These are phyloP conservation scores for Fringilla coelebs DNA, from an alignment of 2,797 vertebrate species.

Conservation along the genomic window DNA sequence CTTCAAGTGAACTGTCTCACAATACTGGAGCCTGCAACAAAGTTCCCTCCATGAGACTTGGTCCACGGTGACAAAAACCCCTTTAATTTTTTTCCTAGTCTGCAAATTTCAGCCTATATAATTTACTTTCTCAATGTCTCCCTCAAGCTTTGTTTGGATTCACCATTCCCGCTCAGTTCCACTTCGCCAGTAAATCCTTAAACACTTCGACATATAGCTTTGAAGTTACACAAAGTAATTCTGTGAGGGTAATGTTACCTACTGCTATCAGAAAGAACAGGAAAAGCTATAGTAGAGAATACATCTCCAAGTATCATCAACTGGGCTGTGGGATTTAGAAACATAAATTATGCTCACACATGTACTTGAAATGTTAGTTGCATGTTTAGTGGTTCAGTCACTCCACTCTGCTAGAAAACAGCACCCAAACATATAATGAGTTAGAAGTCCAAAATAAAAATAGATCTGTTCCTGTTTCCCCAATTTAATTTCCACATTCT, in stretches of 20 bases:
- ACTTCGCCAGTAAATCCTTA: not conserved
- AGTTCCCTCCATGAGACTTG: not conserved
- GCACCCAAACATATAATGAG: accelerated
- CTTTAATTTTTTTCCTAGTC: not conserved
- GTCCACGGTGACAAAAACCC: not conserved
- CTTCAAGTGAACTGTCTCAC: not conserved
- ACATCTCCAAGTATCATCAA: not conserved
- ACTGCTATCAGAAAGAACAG: not conserved
- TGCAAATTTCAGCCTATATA: not conserved
- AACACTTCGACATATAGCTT: not conserved
- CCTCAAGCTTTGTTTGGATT: not conserved
- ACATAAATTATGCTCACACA: not conserved
- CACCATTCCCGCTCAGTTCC: not conserved
- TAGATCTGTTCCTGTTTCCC: not conserved
- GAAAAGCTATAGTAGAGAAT: not conserved
- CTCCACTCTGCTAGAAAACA: not conserved
- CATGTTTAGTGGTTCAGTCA: accelerated
- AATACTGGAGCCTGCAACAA: not conserved
- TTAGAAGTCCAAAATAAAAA: not conserved
- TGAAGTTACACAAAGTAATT: not conserved
- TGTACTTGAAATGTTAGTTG: not conserved
- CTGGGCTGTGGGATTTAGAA: not conserved
- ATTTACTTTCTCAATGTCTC: not conserved
- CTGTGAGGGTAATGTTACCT: not conserved
- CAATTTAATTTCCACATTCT: not conserved